Evolutionary conservation across 2,888 invertebrate genomes (phyloP).

Genomic region (Falcaria lacertinaria): DNA sequence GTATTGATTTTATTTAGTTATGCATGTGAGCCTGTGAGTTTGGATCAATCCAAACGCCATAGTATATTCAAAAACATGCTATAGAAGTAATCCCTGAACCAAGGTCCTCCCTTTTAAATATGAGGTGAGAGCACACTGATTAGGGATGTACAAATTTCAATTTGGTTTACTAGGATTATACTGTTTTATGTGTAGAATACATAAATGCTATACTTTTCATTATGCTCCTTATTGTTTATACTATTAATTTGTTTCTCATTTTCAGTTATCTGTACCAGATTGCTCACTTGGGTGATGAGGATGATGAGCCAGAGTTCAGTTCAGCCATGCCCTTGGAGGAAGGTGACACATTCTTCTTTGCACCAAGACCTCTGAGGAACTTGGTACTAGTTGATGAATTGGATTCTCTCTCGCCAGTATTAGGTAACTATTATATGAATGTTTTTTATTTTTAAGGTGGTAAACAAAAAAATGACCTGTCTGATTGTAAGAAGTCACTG

Average conservation of each 20-base stretch:
- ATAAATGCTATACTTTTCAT: constrained; percentile 9
- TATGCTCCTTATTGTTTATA: too few species aligned
- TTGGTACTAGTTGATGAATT: constrained; percentile 97
- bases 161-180: too few species aligned
- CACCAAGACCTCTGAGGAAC: constrained; percentile 95
- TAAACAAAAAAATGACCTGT: neutral
- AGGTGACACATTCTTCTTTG: constrained; percentile 99
- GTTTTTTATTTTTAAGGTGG: neutral
- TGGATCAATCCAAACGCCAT: constrained; percentile 40
- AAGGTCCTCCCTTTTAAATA: constrained; percentile 77
- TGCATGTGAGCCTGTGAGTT: constrained; percentile 45
- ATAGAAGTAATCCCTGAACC: constrained; percentile 79
- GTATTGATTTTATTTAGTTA: constrained; percentile 59
- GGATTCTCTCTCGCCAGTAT: constrained; percentile 96
- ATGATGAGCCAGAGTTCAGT: constrained; percentile 99
- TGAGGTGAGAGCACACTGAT: constrained; percentile 82
- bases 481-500: neutral
- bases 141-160: constrained; percentile 64
- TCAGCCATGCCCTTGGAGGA: constrained; percentile 99
- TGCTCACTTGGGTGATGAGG: constrained; percentile 99
- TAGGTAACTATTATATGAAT: constrained; percentile 74
- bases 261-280: constrained; percentile 97
- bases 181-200: too few species aligned
- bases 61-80: constrained; percentile 48
- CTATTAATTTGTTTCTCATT: too few species aligned